Evolutionary conservation across 2,888 invertebrate genomes (phyloP), one percentile per base, ranked within the genome.

Genomic region (Caenorhabditis sp.): DNA sequence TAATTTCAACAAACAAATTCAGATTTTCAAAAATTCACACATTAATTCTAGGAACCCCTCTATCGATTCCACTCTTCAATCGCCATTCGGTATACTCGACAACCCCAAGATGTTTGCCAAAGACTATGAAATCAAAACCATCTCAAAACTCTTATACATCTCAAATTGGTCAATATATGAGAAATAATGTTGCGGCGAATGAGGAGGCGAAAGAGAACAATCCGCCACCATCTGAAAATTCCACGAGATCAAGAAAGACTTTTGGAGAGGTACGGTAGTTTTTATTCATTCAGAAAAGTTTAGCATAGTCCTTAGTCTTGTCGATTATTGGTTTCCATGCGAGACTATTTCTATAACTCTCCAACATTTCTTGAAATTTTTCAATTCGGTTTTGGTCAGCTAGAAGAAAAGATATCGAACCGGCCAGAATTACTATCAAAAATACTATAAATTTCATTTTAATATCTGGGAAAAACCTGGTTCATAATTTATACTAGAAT

Each of bases 121-220:
- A 10, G 14, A 43, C 12, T 7, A 43, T 43, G 3, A 21, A 21
- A 43, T 43, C 43, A 21, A 21, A 53, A 53, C 53, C 8, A 21
- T 21, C 50, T 21, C 53, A 53, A 53, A 53, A 53, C 21, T 53
- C 53, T 21, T 53, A 53, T 21, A 53, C 53, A 4, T 23, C 53
- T 8, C 21, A 53, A 53, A 17, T 53, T 21, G n/a, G 53, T 12
- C 43, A 43, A 14, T 7, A 7, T 12, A 17, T 43, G 17, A 43
- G 17, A 43, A 14, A 43, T 12, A 43, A 43, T 43, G 14, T 3
- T 3, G 14, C 3, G 17, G 43, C 12, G 14, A 43, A 43, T 43
- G 10, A 4, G 31, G 31, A 31, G 31, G 31, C 4, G 10, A 43
- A 43, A 43, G 43, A 43, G 17, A 43, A 43, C 17, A 43, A 17